A percentile compares a stretch with the other conserved stretches of the same genome.
phyloP scores from a whole-genome alignment of 2,113 vertebrate genomes.

The Ptyas mucosa region DNA sequence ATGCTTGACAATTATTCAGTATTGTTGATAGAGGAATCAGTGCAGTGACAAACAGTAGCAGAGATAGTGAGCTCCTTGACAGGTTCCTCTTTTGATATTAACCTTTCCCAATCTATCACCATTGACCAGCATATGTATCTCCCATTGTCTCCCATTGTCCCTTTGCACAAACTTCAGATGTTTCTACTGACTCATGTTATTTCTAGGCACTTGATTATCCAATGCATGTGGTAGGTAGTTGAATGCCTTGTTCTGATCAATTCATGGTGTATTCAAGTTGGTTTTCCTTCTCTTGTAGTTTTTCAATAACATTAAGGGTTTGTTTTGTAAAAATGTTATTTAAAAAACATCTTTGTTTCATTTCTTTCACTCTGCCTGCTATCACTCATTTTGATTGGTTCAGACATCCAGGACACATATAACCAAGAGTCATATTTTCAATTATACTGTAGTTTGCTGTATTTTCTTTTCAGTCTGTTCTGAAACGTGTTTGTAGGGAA shows the following conservation, averaged over 20 bases:
- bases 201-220: not conserved
- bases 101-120: no score
- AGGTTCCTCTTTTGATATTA: not conserved
- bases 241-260: not conserved
- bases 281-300: not conserved
- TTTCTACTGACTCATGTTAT: not conserved
- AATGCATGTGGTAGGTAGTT: not conserved
- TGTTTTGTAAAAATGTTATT: not conserved
- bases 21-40: not conserved
- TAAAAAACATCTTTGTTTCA: not conserved
- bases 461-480: slow-evolving; percentile 5
- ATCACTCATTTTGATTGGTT: not conserved
- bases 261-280: not conserved
- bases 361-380: not conserved
- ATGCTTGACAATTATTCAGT: not conserved
- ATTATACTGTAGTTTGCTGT: slow-evolving; percentile 11
- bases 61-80: not conserved
- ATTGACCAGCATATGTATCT: not conserved
- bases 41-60: not conserved
- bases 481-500: not conserved
- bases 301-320: no score
- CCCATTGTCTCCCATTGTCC: not conserved
- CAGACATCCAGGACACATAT: not conserved
- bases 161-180: not conserved
- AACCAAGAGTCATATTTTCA: not conserved